Base-by-base conservation (phyloP, 1,140 invertebrate species). In the Euwallacea fornicatus region DNA sequence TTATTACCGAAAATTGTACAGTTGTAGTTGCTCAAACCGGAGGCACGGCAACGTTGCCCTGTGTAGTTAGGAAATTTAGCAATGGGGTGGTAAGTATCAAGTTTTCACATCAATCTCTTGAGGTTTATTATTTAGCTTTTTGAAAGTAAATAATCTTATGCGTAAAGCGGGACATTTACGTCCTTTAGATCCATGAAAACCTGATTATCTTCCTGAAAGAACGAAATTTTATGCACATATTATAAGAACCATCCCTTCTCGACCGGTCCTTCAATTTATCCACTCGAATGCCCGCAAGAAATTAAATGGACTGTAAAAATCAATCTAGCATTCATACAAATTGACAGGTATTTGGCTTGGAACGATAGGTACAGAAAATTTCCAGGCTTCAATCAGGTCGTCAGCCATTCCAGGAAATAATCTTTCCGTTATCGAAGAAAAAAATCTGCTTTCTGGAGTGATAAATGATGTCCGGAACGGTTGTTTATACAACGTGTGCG, bases 21-120 rank as follows among this genome's bases (percentile, higher is more conserved):
- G 85, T 89, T 44, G 87, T 91, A 47, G 85, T 88, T n/a, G 89
- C 89, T 15, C 90, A 91, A 81, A 88, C 86, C 69, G 89, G 89
- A 63, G 88, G 89, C 47, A 88, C 88, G 11, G 89, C 89, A 50
- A 87, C 86, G 66, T 82, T 92, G 55, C 90, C 90, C 21, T 91
- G 90, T 81, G 87, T 88, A 75, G 86, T 90, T 53, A 84, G 84
- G 75, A 88, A 90, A 75, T 85, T 88, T 68, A 88, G 87, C 42
- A 88, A 87, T 63, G 90, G 89, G 74, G 89, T 90, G 79, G 90
- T 91, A 84, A 89, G 89, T 33, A 33, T 33, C 21, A 33, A 33
- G 6, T 50, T 50, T 13, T 13, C 46, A 50, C 6, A 0, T 50
- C 46, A 50, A 50, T 50, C 46, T 33, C 21, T 33, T 33, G 4